These are phyloP conservation scores for Pteria penguin DNA, from an alignment of 2,888 invertebrate genomes.

Conservation along the genomic window DNA sequence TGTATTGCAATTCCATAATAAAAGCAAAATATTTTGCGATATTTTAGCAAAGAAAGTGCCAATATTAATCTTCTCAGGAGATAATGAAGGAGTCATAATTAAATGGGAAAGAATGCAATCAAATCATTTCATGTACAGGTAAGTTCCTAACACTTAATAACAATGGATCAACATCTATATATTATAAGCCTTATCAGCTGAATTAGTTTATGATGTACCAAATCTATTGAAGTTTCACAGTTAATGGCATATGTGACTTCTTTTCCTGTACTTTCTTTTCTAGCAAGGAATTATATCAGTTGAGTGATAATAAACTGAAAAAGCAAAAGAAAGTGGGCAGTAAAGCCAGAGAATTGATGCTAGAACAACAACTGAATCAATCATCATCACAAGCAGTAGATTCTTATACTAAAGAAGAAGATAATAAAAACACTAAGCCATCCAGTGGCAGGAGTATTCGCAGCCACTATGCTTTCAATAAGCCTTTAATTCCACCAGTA, in stretches of 20 bases:
- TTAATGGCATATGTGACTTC: too few relatives aligned
- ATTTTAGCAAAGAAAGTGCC: constrained; percentile 77
- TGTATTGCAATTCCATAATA: too few relatives aligned
- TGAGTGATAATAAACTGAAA: constrained; percentile 70
- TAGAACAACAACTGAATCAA: constrained; percentile 64
- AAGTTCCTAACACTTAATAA: constrained; percentile 13
- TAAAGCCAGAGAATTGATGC: constrained; percentile 62
- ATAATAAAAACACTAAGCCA: constrained; percentile 42
- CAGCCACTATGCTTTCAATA: constrained; percentile 76
- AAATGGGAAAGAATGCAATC: constrained; percentile 80
- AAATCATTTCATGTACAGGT: constrained; percentile 80
- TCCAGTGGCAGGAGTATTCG: constrained; percentile 58
- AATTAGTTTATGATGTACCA: too few relatives aligned
- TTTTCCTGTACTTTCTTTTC: constrained; percentile 1
- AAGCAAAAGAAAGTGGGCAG: constrained; percentile 70
- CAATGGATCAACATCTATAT: too few relatives aligned
- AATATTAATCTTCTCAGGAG: constrained; percentile 78
- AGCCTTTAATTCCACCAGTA: constrained; percentile 73
- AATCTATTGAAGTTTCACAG: too few relatives aligned
- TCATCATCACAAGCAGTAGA: constrained; percentile 46
- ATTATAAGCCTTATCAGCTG: too few relatives aligned
- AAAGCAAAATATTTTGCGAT: too few relatives aligned
- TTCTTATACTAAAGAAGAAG: constrained; percentile 37
- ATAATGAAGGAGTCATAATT: constrained; percentile 74
- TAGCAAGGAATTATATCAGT: constrained; percentile 74